A percentile compares a stretch with the other conserved stretches of the same genome.
phyloP scores from a whole-genome alignment of 2,888 invertebrate genomes.

The Autographa pulchrina region DNA sequence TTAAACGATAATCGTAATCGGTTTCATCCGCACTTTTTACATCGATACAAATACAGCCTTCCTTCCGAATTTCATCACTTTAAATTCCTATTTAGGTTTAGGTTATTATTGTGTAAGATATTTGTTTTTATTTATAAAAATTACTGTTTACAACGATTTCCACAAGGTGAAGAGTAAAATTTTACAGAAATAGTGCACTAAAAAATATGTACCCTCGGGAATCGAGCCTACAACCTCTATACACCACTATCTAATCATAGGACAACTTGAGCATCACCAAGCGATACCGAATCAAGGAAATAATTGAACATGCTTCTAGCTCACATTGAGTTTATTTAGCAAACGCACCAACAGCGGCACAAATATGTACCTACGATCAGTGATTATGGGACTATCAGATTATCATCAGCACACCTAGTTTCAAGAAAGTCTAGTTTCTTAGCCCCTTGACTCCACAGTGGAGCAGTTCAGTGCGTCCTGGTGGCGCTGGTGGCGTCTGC shows the following conservation, averaged over 20 bases:
- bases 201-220: too few relatives aligned
- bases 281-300: too few relatives aligned
- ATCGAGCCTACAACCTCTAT: too few relatives aligned
- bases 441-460: constrained; percentile 25
- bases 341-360: too few relatives aligned
- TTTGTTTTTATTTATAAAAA: not conserved
- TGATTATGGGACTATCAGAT: too few relatives aligned
- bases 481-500: constrained; percentile 50
- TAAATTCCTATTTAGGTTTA: not conserved
- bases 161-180: too few relatives aligned
- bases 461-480: constrained; percentile 48
- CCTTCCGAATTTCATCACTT: not conserved
- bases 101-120: not conserved
- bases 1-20: constrained; percentile 19
- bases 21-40: not conserved
- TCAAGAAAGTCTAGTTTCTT: not conserved
- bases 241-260: too few relatives aligned
- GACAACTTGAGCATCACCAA: too few relatives aligned
- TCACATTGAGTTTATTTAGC: too few relatives aligned
- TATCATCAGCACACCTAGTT: not conserved
- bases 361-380: too few relatives aligned
- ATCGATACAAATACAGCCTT: not conserved
- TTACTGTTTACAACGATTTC: not conserved
- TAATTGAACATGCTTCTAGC: too few relatives aligned
- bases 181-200: too few relatives aligned